Evolutionary conservation across 2,797 vertebrate genomes (phyloP).

Genomic region (Melanotaenia maccullochi): DNA sequence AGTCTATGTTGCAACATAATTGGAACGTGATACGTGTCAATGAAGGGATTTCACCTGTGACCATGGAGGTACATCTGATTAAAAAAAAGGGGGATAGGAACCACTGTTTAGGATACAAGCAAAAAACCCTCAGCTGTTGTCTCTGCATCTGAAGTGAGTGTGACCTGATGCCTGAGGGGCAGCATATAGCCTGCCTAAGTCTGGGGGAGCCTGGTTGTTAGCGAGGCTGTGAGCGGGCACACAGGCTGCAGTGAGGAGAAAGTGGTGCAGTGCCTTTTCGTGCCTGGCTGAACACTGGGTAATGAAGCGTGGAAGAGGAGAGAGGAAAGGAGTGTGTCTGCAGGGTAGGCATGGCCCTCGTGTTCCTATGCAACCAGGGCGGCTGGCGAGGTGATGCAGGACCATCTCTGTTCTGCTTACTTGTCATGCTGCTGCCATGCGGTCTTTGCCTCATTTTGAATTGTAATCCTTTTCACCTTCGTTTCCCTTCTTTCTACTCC

Average conservation of each 20-base stretch:
- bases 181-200: conserved; percentile 57
- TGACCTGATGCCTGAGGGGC: conserved; percentile 75
- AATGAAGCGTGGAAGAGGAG: conserved; percentile 83
- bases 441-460: conserved; percentile 51
- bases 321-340: conserved; percentile 82
- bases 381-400: conserved; percentile 80
- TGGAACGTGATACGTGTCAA: neutral
- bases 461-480: conserved; percentile 43
- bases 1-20: neutral
- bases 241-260: conserved; percentile 70
- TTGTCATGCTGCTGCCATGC: conserved; percentile 74
- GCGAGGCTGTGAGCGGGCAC: conserved; percentile 63
- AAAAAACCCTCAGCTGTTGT: conserved; percentile 37
- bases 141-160: conserved; percentile 56
- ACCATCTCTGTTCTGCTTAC: conserved; percentile 72
- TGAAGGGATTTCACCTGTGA: conserved; percentile 4
- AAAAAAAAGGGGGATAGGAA: neutral
- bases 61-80: neutral
- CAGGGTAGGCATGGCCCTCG: conserved; percentile 79
- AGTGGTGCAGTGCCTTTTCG: conserved; percentile 79
- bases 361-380: conserved; percentile 82
- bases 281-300: conserved; percentile 82
- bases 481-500: conserved; percentile 25
- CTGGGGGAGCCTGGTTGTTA: conserved; percentile 58
- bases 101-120: conserved; percentile 18